Evolutionary conservation across 2,797 vertebrate species (phyloP).

Genomic region (Anguilla pacifica): DNA sequence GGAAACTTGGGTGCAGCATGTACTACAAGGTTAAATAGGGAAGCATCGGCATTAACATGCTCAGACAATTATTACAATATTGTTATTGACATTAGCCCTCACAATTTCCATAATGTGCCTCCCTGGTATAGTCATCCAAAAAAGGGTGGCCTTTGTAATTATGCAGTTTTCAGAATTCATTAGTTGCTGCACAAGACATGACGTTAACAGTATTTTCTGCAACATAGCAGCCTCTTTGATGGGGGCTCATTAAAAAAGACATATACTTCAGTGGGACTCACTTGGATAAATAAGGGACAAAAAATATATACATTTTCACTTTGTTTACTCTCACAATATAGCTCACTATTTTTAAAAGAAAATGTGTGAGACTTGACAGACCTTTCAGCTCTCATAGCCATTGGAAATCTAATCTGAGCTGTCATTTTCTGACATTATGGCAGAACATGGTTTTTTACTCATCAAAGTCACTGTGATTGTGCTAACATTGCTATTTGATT

Average conservation of each 20-base stretch:
- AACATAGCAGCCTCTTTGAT: background rate
- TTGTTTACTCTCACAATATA: background rate
- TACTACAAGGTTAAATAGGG: too few relatives aligned
- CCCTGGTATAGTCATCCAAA: background rate
- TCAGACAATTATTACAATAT: background rate
- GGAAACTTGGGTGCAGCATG: too few relatives aligned
- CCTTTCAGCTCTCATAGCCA: background rate
- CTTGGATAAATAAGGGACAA: background rate
- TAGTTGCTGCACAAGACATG: background rate
- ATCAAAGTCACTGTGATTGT: background rate
- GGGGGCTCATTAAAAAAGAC: background rate
- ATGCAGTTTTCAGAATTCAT: background rate
- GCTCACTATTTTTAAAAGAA: background rate
- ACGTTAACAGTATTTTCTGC: background rate
- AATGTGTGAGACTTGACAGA: background rate
- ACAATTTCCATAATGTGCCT: background rate
- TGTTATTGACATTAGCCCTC: too few relatives aligned
- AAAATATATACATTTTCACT: background rate
- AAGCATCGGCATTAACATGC: too few relatives aligned
- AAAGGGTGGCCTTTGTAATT: background rate
- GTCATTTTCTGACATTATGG: background rate
- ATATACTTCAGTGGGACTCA: background rate
- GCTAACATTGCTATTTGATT: background rate
- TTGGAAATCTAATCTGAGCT: background rate
- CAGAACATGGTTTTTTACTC: background rate